phyloP scores from a whole-genome alignment of 2,113 vertebrate genomes.

The Meles meles region DNA sequence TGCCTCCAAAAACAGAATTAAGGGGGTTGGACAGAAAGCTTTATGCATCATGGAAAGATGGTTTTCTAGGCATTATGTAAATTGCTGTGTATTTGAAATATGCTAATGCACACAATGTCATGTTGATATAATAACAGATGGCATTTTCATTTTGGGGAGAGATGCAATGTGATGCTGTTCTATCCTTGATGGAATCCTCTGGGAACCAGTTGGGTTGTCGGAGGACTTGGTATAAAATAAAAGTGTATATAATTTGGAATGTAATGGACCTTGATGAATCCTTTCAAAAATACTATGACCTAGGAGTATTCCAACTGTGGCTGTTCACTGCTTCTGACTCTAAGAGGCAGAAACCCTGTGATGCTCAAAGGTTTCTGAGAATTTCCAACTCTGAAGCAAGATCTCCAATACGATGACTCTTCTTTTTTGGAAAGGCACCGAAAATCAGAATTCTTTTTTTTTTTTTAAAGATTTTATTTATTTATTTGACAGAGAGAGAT shows the following conservation, averaged over 20 bases:
- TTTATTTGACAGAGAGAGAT: too few species aligned
- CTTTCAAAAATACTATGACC: background rate
- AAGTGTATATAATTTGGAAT: constrained; percentile 44
- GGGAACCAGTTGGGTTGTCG: constrained; percentile 11
- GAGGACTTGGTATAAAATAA: constrained; percentile 46
- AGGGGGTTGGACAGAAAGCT: background rate
- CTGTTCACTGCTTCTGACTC: background rate
- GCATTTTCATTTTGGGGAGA: constrained; percentile 54
- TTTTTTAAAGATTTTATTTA: too few species aligned
- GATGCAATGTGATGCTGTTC: constrained; percentile 41
- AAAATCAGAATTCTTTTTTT: background rate
- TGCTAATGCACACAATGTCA: constrained; percentile 17
- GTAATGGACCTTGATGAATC: constrained; percentile 21
- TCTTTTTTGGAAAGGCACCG: background rate
- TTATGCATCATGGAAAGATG: background rate
- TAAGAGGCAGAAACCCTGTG: background rate
- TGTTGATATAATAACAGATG: constrained; percentile 66
- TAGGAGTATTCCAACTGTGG: background rate
- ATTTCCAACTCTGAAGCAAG: background rate
- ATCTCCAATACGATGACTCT: background rate
- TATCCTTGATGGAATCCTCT: constrained; percentile 39
- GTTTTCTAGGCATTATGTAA: constrained; percentile 18
- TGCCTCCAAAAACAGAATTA: background rate
- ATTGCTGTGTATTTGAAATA: constrained; percentile 62
- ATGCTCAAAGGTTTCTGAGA: background rate